Evolutionary conservation across 2,888 invertebrate genomes (phyloP).

Genomic region (Hemicrepidius hirtus): DNA sequence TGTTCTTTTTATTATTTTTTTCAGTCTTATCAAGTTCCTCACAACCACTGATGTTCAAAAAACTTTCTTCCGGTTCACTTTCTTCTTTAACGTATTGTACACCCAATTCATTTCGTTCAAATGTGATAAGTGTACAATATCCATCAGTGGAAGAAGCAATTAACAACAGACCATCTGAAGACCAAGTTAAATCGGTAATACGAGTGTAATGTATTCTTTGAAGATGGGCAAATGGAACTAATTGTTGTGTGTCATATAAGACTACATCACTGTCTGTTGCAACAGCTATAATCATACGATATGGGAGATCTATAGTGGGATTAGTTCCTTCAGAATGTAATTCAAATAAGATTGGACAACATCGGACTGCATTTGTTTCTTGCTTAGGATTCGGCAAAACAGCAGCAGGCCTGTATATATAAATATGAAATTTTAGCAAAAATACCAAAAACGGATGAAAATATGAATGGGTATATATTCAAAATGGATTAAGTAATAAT

Average conservation of each 20-base stretch:
- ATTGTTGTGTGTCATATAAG: conserved; percentile 91
- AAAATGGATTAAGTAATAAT: neutral
- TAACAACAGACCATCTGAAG: conserved; percentile 84
- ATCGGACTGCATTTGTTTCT: conserved; percentile 88
- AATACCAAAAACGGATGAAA: no score
- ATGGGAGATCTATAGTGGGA: conserved; percentile 78
- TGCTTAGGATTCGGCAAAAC: conserved; percentile 87
- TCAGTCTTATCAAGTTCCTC: conserved; percentile 59
- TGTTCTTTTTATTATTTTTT: conserved; percentile 41
- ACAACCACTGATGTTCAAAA: conserved; percentile 61
- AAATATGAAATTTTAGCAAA: conserved; percentile 20
- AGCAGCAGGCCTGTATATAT: conserved; percentile 80
- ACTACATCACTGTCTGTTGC: conserved; percentile 91
- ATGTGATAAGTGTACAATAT: conserved; percentile 89
- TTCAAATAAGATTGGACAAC: conserved; percentile 84
- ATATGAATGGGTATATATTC: no score
- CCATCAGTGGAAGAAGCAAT: conserved; percentile 92
- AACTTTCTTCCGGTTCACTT: conserved; percentile 65
- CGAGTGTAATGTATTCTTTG: conserved; percentile 93
- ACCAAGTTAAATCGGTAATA: conserved; percentile 92
- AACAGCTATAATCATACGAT: conserved; percentile 92
- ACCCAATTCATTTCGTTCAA: conserved; percentile 84
- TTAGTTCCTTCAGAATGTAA: conserved; percentile 75
- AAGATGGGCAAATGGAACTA: conserved; percentile 84
- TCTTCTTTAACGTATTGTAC: conserved; percentile 72